Evolutionary conservation across 2,888 invertebrate species (phyloP).

Genomic region (Parapristionchus giblindavisi): DNA sequence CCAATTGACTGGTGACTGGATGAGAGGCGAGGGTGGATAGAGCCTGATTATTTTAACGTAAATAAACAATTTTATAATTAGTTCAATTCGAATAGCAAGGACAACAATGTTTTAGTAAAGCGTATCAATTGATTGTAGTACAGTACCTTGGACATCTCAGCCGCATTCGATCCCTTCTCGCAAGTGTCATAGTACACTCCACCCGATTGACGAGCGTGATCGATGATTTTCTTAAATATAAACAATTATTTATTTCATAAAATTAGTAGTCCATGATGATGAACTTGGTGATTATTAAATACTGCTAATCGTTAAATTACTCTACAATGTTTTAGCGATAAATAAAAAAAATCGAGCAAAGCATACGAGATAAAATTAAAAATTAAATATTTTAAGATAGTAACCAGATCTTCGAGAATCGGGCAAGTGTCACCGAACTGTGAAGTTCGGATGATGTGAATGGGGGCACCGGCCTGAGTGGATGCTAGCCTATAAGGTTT

Average conservation of each 20-base stretch:
- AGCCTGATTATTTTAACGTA: background rate
- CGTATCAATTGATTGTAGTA: background rate
- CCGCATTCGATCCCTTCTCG: slow-evolving; percentile 10
- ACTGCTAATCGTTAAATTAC: too few species aligned
- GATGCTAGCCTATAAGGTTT: background rate
- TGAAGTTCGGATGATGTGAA: slow-evolving; percentile 20
- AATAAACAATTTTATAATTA: background rate
- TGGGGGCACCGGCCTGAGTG: slow-evolving; percentile 5
- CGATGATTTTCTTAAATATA: slow-evolving; percentile 1
- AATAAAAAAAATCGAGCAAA: too few species aligned
- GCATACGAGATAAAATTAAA: too few species aligned
- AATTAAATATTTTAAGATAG: too few species aligned
- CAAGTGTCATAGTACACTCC: slow-evolving; percentile 32
- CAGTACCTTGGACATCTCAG: slow-evolving; percentile 1
- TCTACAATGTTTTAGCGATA: too few species aligned
- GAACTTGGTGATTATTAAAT: too few species aligned
- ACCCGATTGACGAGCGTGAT: slow-evolving; percentile 12
- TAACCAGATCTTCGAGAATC: slow-evolving; percentile 10
- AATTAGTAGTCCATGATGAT: too few species aligned
- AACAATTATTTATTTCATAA: too few species aligned
- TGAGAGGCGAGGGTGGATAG: slow-evolving; percentile 14
- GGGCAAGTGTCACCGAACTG: slow-evolving; percentile 31
- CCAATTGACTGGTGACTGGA: slow-evolving; percentile 19
- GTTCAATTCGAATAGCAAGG: background rate
- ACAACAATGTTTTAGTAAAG: background rate